phyloP scores from a whole-genome alignment of 2,888 invertebrate species.

The Gibbula magus region DNA sequence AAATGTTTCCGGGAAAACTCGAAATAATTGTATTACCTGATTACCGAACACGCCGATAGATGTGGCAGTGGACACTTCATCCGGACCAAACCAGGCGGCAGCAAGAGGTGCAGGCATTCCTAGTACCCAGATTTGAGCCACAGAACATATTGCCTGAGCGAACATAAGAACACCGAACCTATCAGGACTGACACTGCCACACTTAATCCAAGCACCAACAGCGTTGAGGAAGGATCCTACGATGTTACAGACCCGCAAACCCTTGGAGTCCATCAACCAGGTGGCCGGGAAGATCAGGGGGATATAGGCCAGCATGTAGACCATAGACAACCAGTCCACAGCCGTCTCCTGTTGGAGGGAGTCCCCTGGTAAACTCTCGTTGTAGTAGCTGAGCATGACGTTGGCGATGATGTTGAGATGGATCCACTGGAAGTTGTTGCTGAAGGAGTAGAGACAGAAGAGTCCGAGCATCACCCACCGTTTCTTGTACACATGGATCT shows the following conservation, averaged over 20 bases:
- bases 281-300: conserved; percentile 97
- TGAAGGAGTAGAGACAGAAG: conserved; percentile 91
- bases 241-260: conserved; percentile 68
- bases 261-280: conserved; percentile 94
- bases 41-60: conserved; percentile 99
- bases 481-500: conserved; percentile 67
- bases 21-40: no score
- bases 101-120: conserved; percentile 93
- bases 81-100: conserved; percentile 97
- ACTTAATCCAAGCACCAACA: conserved; percentile 82
- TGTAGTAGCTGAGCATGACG: conserved; percentile 81
- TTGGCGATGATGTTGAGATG: conserved; percentile 95
- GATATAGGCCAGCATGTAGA: conserved; percentile 97
- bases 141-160: conserved; percentile 83
- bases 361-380: conserved; percentile 70
- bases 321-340: conserved; percentile 97
- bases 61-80: conserved; percentile 96
- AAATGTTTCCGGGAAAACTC: no score
- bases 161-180: conserved; percentile 91
- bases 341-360: conserved; percentile 73
- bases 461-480: conserved; percentile 91
- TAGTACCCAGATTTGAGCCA: conserved; percentile 92
- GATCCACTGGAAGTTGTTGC: conserved; percentile 97
- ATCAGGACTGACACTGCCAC: conserved; percentile 88
- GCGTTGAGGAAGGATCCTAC: conserved; percentile 80